These are phyloP conservation scores for Caradrina kadenii DNA, from an alignment of 2,888 invertebrate genomes.

Conservation along the genomic window DNA sequence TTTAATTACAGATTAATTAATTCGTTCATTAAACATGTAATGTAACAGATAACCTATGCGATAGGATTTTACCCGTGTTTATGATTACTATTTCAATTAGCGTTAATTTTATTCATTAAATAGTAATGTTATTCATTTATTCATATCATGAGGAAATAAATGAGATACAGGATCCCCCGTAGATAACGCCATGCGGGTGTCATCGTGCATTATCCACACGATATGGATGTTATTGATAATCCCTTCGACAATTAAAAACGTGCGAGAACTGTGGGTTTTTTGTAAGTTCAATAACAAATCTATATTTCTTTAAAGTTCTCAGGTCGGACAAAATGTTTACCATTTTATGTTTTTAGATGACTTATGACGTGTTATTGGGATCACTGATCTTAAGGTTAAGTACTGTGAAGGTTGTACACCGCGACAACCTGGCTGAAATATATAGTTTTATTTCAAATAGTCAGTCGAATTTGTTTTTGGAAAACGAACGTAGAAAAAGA, in stretches of 20 bases:
- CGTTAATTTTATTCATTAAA: constrained; percentile 44
- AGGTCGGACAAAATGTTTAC: constrained; percentile 23
- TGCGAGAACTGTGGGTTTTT: constrained; percentile 2
- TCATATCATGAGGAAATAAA: constrained; percentile 46
- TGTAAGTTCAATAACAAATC: constrained; percentile 6
- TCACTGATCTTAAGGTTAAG: background rate
- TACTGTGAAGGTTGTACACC: too few relatives aligned
- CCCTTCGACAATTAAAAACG: constrained; percentile 23
- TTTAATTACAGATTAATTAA: constrained; percentile 19
- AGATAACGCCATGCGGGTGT: constrained; percentile 33
- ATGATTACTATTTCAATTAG: constrained; percentile 44
- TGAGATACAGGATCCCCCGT: constrained; percentile 25
- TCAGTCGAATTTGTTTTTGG: too few relatives aligned
- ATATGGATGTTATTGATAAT: constrained; percentile 25
- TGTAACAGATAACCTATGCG: constrained; percentile 20
- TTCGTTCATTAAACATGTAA: constrained; percentile 18
- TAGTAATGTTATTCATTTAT: constrained; percentile 49
- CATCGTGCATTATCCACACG: constrained; percentile 31
- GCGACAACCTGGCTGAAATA: too few relatives aligned
- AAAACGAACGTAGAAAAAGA: too few relatives aligned
- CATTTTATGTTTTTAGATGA: constrained; percentile 5
- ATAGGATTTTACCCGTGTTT: constrained; percentile 13
- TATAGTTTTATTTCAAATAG: too few relatives aligned
- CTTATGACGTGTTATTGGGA: background rate
- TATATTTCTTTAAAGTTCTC: constrained; percentile 5